These are phyloP conservation scores for Parazoanthus atlanticus DNA, from an alignment of 92 coral and sea anemone genomes.

Conservation along the genomic window DNA sequence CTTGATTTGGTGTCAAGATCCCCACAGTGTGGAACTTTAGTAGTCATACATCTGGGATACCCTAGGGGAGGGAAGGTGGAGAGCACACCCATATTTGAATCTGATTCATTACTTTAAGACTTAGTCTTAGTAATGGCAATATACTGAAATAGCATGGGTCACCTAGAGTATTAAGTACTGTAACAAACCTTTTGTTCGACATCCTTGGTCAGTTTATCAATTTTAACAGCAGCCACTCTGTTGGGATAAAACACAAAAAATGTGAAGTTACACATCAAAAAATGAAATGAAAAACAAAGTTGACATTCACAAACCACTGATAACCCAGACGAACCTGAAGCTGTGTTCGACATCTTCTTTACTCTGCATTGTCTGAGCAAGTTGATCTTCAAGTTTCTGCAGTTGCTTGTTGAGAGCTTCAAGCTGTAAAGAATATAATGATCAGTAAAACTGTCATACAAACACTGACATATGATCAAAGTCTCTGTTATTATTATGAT, in stretches of 20 bases:
- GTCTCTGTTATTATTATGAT: too few relatives aligned
- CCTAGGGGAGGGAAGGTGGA: not conserved
- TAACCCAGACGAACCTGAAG: constrained; percentile 65
- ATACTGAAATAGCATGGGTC: not conserved
- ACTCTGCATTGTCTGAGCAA: constrained; percentile 67
- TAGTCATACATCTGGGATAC: not conserved
- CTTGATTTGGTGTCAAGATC: too few relatives aligned
- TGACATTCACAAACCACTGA: not conserved
- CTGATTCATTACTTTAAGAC: too few relatives aligned
- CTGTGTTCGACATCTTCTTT: constrained; percentile 88
- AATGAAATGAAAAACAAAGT: not conserved
- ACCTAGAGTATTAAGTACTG: not conserved
- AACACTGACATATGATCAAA: not conserved
- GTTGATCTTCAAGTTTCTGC: constrained; percentile 75
- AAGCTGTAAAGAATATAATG: constrained; percentile 47
- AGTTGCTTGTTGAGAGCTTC: constrained; percentile 72
- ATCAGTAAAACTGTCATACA: not conserved
- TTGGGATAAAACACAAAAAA: not conserved
- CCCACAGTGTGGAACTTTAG: too few relatives aligned
- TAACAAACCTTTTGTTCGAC: constrained; percentile 81
- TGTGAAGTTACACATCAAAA: not conserved
- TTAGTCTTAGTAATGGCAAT: too few relatives aligned
- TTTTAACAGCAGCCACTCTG: constrained; percentile 79
- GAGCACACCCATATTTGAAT: too few relatives aligned
- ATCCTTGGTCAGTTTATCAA: constrained; percentile 91